Evolutionary conservation across 2,113 vertebrate species (phyloP).

Genomic region (Seriola aureovittata): DNA sequence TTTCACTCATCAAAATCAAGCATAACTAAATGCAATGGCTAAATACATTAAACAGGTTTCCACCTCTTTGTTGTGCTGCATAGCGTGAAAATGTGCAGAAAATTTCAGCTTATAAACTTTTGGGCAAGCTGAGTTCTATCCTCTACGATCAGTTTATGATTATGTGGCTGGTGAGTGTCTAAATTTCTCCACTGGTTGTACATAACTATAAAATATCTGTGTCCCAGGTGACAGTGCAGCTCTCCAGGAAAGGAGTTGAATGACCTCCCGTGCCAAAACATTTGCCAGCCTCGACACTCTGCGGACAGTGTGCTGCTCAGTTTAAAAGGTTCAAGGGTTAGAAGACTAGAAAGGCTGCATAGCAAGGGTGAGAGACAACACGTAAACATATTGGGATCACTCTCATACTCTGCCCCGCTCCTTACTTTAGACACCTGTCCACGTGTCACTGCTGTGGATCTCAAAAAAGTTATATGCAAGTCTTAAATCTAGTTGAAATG

Average conservation of each 20-base stretch:
- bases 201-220: background rate
- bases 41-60: background rate
- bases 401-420: constrained; percentile 67
- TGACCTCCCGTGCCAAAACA: constrained; percentile 61
- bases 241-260: constrained; percentile 54
- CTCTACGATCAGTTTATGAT: background rate
- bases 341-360: constrained; percentile 64
- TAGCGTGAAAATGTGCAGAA: background rate
- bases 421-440: constrained; percentile 80
- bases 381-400: constrained; percentile 63
- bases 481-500: constrained; percentile 57
- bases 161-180: background rate
- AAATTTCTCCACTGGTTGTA: background rate
- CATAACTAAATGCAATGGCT: background rate
- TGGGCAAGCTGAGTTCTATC: background rate
- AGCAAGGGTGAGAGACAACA: constrained; percentile 75
- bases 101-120: background rate
- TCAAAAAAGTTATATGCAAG: constrained; percentile 76
- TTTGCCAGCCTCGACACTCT: constrained; percentile 62
- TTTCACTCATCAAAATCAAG: background rate
- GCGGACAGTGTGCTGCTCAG: constrained; percentile 29
- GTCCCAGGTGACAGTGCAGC: constrained; percentile 61
- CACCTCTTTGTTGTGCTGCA: constrained; percentile 5
- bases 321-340: constrained; percentile 62
- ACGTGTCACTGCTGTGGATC: constrained; percentile 77